Percentiles rank a stretch among this genome's conserved stretches.
phyloP scores from a whole-genome alignment of 1,140 invertebrate genomes.

The Leptopilina boulardi region DNA sequence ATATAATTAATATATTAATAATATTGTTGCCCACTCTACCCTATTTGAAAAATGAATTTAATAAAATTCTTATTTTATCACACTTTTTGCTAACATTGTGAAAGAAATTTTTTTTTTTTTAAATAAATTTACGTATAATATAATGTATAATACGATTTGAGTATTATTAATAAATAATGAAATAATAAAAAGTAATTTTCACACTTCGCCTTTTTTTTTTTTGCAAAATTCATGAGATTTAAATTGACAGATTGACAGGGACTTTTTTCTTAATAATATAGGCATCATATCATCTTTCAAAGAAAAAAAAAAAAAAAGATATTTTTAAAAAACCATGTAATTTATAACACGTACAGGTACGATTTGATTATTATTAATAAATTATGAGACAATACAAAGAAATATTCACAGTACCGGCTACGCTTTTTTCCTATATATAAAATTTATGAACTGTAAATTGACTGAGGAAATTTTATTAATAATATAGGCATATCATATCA shows the following conservation, averaged over 20 bases:
- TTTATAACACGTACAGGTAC: too few species aligned
- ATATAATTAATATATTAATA: too few species aligned
- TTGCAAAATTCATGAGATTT: neutral
- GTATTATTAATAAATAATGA: slow-evolving; percentile 7
- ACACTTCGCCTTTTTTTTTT: neutral
- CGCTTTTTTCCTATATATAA: neutral
- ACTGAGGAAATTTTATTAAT: neutral
- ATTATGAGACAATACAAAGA: slow-evolving; percentile 17
- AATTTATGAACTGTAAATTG: neutral
- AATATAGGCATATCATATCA: neutral
- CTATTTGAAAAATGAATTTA: too few species aligned
- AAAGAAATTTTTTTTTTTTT: too few species aligned
- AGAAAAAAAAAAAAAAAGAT: too few species aligned
- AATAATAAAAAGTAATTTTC: slow-evolving; percentile 16
- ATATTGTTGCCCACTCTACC: too few species aligned
- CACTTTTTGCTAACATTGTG: too few species aligned
- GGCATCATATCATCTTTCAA: neutral
- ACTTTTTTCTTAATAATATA: neutral
- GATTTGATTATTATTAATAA: neutral
- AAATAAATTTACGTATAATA: too few species aligned
- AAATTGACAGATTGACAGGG: neutral
- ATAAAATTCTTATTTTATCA: too few species aligned
- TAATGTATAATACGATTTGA: neutral
- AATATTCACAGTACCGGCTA: neutral
- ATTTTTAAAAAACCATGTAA: too few species aligned